A percentile compares a stretch with the other conserved stretches of the same genome.
Conservation (phyloP, 1,140 invertebrate genomes). For the Ips typographus region DNA sequence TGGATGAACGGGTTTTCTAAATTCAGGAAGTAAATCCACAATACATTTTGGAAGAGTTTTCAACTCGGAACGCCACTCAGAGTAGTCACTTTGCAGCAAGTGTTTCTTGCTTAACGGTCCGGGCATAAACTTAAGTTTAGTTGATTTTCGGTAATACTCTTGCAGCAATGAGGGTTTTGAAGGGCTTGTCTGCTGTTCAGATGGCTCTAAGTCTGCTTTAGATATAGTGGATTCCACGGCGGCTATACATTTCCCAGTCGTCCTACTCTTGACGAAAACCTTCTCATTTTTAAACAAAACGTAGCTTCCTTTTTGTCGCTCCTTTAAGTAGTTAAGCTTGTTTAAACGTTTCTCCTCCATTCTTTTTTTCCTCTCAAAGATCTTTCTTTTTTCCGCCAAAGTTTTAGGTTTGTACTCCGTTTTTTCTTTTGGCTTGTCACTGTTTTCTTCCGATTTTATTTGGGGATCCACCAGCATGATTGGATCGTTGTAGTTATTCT, state of each 20-base stretch:
- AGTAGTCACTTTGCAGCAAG: slow-evolving; percentile 40
- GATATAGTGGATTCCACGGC: slow-evolving; percentile 20
- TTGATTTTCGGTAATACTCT: slow-evolving; percentile 19
- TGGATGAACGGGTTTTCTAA: slow-evolving; percentile 45
- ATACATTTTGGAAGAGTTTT: slow-evolving; percentile 47
- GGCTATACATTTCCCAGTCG: slow-evolving; percentile 30
- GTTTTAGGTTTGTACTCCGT: slow-evolving; percentile 48
- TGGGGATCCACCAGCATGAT: slow-evolving; percentile 7
- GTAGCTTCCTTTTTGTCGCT: slow-evolving; percentile 33
- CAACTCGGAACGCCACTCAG: slow-evolving; percentile 42
- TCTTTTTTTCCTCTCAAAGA: slow-evolving; percentile 41
- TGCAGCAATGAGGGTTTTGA: slow-evolving; percentile 40
- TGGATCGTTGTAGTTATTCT: slow-evolving; percentile 30
- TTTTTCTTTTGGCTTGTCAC: slow-evolving; percentile 36
- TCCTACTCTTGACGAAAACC: slow-evolving; percentile 34
- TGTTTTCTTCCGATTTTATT: slow-evolving; percentile 25
- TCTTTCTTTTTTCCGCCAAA: slow-evolving; percentile 48
- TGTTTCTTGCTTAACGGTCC: slow-evolving; percentile 51
- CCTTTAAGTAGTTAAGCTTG: slow-evolving; percentile 20
- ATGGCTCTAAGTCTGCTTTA: not conserved
- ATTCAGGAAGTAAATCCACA: slow-evolving; percentile 47
- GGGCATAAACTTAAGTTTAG: slow-evolving; percentile 44
- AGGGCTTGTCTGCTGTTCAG: not conserved
- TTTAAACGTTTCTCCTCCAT: slow-evolving; percentile 27
- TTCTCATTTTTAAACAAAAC: slow-evolving; percentile 41